These are phyloP conservation scores for Calidris pugnax DNA, from an alignment of 2,113 vertebrate genomes.

Conservation along the genomic window DNA sequence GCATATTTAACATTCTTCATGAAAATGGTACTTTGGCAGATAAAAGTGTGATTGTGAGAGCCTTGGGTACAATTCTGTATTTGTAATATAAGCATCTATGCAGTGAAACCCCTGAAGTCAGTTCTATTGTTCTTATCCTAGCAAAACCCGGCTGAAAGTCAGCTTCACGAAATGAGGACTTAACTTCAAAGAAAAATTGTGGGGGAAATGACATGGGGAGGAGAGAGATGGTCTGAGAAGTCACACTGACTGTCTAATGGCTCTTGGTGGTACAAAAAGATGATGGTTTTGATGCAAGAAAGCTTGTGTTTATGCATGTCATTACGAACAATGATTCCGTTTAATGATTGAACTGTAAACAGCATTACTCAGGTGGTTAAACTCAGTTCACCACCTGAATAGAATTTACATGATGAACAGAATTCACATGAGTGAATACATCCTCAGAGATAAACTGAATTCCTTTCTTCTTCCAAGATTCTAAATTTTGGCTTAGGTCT, in stretches of 20 bases:
- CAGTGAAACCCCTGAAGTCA: not conserved
- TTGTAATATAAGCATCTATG: not conserved
- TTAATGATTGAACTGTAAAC: not conserved
- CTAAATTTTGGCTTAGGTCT: not conserved
- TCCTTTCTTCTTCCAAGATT: not conserved
- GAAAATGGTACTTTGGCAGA: not conserved
- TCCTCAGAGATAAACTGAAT: not conserved
- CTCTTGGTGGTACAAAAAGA: not conserved
- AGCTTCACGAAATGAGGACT: not conserved
- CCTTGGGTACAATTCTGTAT: not conserved
- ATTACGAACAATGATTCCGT: not conserved
- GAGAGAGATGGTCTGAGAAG: not conserved
- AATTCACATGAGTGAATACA: fast-evolving
- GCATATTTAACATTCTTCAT: not conserved
- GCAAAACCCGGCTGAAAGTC: not conserved
- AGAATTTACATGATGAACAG: no score
- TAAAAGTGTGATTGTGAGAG: not conserved
- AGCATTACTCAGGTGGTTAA: not conserved
- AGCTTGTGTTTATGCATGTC: not conserved
- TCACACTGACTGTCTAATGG: not conserved
- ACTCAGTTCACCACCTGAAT: not conserved
- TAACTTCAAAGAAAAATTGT: not conserved
- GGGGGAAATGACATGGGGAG: not conserved
- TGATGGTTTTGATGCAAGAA: not conserved
- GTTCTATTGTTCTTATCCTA: not conserved